phyloP scores from a whole-genome alignment of 2,888 invertebrate genomes.

The Ceriagrion tenellum region DNA sequence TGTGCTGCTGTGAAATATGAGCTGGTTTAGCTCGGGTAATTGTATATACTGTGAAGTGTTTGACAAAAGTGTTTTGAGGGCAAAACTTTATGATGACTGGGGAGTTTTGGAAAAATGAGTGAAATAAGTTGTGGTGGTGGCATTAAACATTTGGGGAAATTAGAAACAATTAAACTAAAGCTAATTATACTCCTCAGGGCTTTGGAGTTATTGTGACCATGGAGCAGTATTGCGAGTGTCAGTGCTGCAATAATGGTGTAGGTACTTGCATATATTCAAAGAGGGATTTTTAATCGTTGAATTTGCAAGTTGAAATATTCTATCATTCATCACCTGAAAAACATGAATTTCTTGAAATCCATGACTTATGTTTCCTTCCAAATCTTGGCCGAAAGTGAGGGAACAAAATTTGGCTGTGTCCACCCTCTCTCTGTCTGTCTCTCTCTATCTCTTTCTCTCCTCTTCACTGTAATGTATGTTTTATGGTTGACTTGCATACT shows the following conservation, averaged over 20 bases:
- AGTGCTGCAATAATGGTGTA: not conserved
- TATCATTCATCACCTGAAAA: slow-evolving; percentile 38
- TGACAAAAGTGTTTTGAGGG: not conserved
- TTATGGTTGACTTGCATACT: slow-evolving; percentile 1
- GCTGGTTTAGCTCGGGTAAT: not conserved
- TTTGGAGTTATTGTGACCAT: not conserved
- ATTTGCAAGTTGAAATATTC: slow-evolving; percentile 20
- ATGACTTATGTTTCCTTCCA: slow-evolving; percentile 9
- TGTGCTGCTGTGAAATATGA: not conserved
- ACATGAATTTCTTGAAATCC: slow-evolving; percentile 28
- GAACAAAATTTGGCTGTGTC: slow-evolving; percentile 62
- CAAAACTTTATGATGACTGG: not conserved
- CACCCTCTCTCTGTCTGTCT: slow-evolving; percentile 12
- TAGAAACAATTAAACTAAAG: not conserved
- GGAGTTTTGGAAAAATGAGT: not conserved
- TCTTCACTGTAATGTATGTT: slow-evolving; percentile 5
- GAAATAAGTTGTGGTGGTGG: slow-evolving; percentile 19
- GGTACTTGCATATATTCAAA: not conserved
- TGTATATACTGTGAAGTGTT: not conserved
- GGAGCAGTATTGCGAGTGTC: not conserved
- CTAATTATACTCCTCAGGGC: not conserved
- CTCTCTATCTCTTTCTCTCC: not conserved
- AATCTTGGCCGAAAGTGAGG: slow-evolving; percentile 41
- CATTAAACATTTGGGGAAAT: not conserved
- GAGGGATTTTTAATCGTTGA: not conserved